These are phyloP conservation scores for Burhinus oedicnemus DNA, from an alignment of 2,113 vertebrate genomes.

Conservation along the genomic window DNA sequence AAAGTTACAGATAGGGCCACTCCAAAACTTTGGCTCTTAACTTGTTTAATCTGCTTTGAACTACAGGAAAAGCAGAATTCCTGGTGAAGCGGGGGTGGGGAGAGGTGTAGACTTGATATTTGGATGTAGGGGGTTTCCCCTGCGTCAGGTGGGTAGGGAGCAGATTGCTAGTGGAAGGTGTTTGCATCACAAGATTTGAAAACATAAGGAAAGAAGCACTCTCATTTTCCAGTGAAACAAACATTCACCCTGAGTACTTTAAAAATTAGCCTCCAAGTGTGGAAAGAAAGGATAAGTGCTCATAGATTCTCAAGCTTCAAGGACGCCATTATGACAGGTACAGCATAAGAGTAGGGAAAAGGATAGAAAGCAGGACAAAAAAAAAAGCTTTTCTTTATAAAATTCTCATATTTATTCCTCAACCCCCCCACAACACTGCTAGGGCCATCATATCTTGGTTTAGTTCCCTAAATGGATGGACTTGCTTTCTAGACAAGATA, in stretches of 20 bases:
- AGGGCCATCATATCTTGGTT: not conserved
- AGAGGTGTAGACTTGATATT: not conserved
- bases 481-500: not conserved
- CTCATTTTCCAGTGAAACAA: not conserved
- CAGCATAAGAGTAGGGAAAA: not conserved
- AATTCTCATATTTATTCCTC: not conserved
- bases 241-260: not conserved
- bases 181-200: not conserved
- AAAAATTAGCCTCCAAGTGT: not conserved
- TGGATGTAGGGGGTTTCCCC: not conserved
- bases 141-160: not conserved
- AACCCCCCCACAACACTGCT: not conserved
- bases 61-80: constrained; percentile 1
- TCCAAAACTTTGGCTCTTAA: not conserved
- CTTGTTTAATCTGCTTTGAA: constrained; percentile 35
- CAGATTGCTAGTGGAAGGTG: not conserved
- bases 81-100: not conserved
- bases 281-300: not conserved
- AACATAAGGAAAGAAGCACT: not conserved
- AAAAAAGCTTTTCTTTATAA: not conserved
- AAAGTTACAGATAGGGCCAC: not conserved
- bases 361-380: not conserved
- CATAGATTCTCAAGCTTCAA: not conserved
- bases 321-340: not conserved
- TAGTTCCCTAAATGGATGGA: not conserved